Percentiles rank a stretch among this genome's conserved stretches.
These are phyloP conservation scores for Chlorospingus flavigularis DNA, from an alignment of 2,797 vertebrate genomes.

Conservation along the genomic window DNA sequence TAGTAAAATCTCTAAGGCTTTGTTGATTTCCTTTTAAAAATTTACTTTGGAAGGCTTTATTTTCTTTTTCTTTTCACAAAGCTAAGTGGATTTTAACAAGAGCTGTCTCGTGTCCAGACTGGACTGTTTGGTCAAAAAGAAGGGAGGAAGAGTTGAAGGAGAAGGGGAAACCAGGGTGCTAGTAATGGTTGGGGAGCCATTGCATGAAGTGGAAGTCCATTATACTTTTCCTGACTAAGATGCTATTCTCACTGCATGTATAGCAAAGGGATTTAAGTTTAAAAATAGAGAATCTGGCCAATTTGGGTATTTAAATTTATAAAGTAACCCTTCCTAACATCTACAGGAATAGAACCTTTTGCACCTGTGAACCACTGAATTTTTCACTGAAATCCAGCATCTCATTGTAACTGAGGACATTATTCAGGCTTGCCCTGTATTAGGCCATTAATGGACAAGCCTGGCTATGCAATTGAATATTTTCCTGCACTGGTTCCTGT, in stretches of 20 bases:
- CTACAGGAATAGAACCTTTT: neutral
- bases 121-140: neutral
- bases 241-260: neutral
- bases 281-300: neutral
- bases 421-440: neutral
- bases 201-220: neutral
- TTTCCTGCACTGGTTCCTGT: neutral
- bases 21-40: neutral
- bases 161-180: neutral
- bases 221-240: neutral
- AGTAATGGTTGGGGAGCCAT: neutral
- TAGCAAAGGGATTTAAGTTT: neutral
- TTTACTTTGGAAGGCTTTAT: neutral
- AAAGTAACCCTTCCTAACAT: neutral
- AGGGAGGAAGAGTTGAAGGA: neutral
- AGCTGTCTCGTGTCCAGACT: neutral
- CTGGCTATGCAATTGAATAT: neutral
- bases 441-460: neutral
- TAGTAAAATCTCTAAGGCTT: neutral
- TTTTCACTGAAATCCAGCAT: neutral
- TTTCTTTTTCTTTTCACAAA: neutral
- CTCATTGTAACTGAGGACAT: neutral
- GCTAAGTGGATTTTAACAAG: neutral
- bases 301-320: neutral
- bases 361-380: neutral